Evolutionary conservation across 35 echinoderm and acorn worm genomes (phyloP), one percentile per base, ranked within the genome.

Genomic region (Lytechinus pictus): DNA sequence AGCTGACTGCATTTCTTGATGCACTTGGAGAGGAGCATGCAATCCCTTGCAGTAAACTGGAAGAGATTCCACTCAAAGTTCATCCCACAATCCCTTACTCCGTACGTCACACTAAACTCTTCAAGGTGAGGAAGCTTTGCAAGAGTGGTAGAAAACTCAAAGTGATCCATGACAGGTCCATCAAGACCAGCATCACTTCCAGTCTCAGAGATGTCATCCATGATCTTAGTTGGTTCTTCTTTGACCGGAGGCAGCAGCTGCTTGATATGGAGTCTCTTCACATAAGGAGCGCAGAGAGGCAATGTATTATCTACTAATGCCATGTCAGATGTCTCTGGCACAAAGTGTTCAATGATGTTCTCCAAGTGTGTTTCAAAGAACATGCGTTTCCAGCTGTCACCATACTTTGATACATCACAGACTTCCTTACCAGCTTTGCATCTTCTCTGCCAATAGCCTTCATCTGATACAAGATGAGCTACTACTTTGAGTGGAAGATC

Each of bases 1-100:
- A 99, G 97, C 14, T 96, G 96, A 86, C 86, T 97, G 87, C 98
- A 97, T 13, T 58, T 95, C 58, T 95, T 96, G 87, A 99, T 94
- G 71, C 97, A 98, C 88, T 99, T 99, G 56, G 98, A 97, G 8
- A 99, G 95, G 28, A 97, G 94, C 60, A 97, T 94, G 95, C 98
- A 99, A 56, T 99, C 98, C 52, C 98, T 95, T 14, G 97, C 95
- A 5, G 98, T 99, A 92, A 99, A 99, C 87, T 98, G 97, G 87
- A 99, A 99, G 21, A 99, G 92, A 66, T 99, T 99, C 98, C 98
- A 99, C 94, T 99, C 98, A 94, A 99, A 99, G 97, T 99, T 99
- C 98, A 99, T 99, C 24, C 98, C 98, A 52, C 98, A 99, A 94
- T 99, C 98, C 58, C 95, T 86, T 1, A 99, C 98, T 53, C 98